Conservation (phyloP, 53 echinoderm and acorn worm genomes). For the Temnopleurus reevesii region DNA sequence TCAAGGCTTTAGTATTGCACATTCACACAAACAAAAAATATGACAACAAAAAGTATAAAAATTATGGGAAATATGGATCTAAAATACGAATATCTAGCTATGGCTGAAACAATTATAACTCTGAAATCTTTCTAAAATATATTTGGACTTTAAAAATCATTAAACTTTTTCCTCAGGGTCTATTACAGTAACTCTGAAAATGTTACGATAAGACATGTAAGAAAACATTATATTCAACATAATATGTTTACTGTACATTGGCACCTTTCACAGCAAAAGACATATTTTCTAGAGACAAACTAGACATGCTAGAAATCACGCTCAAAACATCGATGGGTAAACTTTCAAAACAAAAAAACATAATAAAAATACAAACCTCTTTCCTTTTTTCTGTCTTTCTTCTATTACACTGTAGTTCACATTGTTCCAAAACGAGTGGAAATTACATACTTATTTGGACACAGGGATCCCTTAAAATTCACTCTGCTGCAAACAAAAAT, state of each 20-base stretch:
- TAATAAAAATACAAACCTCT: not conserved
- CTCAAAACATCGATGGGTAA: not conserved
- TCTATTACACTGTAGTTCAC: too few species aligned
- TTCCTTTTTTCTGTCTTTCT: not conserved
- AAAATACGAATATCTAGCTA: too few species aligned
- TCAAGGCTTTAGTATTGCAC: conserved; percentile 20
- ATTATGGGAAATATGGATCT: too few species aligned
- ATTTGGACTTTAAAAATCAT: too few species aligned
- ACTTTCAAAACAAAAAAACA: not conserved
- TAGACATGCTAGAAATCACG: not conserved
- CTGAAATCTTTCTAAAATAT: too few species aligned
- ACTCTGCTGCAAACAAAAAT: too few species aligned
- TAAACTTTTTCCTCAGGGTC: too few species aligned
- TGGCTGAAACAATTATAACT: too few species aligned
- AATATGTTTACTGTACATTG: not conserved
- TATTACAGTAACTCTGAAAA: too few species aligned
- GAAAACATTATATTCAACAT: not conserved
- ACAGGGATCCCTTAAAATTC: not conserved
- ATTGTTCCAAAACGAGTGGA: too few species aligned
- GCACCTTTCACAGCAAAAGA: conserved; percentile 33
- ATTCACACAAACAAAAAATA: not conserved
- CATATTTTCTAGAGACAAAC: not conserved
- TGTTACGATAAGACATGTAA: too few species aligned
- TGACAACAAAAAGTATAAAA: not conserved
- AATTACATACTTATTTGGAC: not conserved